Evolutionary conservation across 2,113 vertebrate genomes (phyloP).

Genomic region (Gymnocephalus cernua): DNA sequence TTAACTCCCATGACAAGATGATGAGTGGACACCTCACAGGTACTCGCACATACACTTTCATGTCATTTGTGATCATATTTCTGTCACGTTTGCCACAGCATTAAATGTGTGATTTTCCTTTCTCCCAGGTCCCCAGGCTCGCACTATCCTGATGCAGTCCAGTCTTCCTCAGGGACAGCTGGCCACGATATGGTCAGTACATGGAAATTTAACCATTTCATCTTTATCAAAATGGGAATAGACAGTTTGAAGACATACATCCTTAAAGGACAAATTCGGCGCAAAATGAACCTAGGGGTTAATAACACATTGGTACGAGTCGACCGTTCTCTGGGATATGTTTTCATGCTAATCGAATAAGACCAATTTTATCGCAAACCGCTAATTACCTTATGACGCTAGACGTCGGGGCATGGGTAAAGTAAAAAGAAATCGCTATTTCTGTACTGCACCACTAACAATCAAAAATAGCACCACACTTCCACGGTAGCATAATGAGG

Average conservation of each 20-base stretch:
- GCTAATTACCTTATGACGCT: too few relatives aligned
- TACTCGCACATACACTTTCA: constrained; percentile 63
- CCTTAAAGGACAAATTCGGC: too few relatives aligned
- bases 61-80: background rate
- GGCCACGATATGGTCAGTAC: constrained; percentile 93
- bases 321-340: too few relatives aligned
- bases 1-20: constrained; percentile 99
- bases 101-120: background rate
- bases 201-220: background rate
- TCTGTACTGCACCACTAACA: too few relatives aligned
- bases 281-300: too few relatives aligned
- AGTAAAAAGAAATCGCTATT: too few relatives aligned
- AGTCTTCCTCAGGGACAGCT: constrained; percentile 97
- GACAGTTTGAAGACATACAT: background rate
- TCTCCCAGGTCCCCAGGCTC: constrained; percentile 93
- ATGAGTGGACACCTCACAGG: constrained; percentile 98
- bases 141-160: constrained; percentile 99
- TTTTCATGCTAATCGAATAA: too few relatives aligned
- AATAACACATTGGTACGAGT: too few relatives aligned
- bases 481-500: too few relatives aligned
- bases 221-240: background rate
- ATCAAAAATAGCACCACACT: too few relatives aligned
- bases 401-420: too few relatives aligned
- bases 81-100: background rate
- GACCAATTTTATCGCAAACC: too few relatives aligned